Conservation (phyloP, 1,140 invertebrate genomes). For the Drosophila varians region DNA sequence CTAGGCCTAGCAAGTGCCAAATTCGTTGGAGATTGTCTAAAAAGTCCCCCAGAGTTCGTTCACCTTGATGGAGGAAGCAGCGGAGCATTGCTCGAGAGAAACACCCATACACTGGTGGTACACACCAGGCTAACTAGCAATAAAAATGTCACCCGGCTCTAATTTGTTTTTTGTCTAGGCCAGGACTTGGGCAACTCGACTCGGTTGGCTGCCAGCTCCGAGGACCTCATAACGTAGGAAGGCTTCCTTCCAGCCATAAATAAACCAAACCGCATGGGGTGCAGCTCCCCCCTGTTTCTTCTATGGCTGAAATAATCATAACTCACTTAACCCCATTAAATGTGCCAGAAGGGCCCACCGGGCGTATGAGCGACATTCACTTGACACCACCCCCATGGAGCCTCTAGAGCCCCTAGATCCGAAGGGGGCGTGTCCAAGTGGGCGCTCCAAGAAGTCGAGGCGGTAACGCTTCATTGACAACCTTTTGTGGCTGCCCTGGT, state of each 20-base stretch:
- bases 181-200: constrained; percentile 13
- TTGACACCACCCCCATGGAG: too few relatives aligned
- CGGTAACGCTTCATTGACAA: constrained; percentile 54
- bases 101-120: background rate
- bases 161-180: constrained; percentile 69
- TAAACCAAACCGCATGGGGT: constrained; percentile 31
- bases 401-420: background rate
- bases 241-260: constrained; percentile 30
- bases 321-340: constrained; percentile 73
- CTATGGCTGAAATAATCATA: constrained; percentile 69
- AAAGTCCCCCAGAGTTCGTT: constrained; percentile 49
- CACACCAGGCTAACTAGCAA: constrained; percentile 59
- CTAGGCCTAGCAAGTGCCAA: constrained; percentile 7
- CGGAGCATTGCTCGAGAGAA: constrained; percentile 36
- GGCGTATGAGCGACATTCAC: constrained; percentile 48
- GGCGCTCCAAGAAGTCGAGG: constrained; percentile 15
- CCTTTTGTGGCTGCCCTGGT: constrained; percentile 34
- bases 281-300: constrained; percentile 1
- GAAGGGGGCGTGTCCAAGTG: constrained; percentile 62
- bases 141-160: constrained; percentile 74
- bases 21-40: constrained; percentile 1
- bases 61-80: constrained; percentile 21
- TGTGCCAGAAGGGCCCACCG: constrained; percentile 20
- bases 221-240: constrained; percentile 36
- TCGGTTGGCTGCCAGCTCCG: constrained; percentile 18